Base-by-base conservation (phyloP, 1,140 invertebrate species). In the Halesus radiatus region DNA sequence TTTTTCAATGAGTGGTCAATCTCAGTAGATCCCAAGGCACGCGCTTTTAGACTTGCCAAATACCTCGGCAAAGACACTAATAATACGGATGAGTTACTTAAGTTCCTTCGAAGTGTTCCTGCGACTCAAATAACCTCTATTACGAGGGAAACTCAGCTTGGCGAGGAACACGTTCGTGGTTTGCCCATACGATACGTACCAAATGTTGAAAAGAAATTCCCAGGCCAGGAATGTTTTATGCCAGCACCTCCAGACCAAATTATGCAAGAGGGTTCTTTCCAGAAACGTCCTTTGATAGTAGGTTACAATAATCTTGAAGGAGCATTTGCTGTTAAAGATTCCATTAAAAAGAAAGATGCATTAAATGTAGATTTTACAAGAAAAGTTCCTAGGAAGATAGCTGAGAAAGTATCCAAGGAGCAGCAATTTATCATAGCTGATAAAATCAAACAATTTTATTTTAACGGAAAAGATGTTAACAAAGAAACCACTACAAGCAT, bases 261-360 rank as follows among this genome's bases (percentile, higher is more conserved):
- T 66, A 79, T 90, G 18, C 18, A 4, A 8, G 32, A 84, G 32
- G 84, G 84, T 90, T 66, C 86, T 86, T 54, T 89, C 53, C 84
- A 90, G 45, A 88, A 90, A 76, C 87, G 94, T 15, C 93, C 93
- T 0, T 86, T 91, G 18, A 88, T 94, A 7, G 83, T 91, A 18
- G 94, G 94, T 0, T 90, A 91, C 54, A 92, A 90, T 84, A 86
- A 84, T 18, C 85, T 87, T 15, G 94, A 95, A 88, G 91, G 91
- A 16, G 83, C 91, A 13, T 78, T 90, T 0, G 83, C 90, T 10
- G 79, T 90, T 7, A 80, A 79, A 45, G 82, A 83, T 70, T 79
- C 83, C 10, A 50, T 85, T 22, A 86, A 84, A 80, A 88, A 86
- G 83, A 45, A 83, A 5, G 82, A 87, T n/a, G 76, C 85, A 52